A percentile compares a stretch with the other conserved stretches of the same genome.
Conservation (phyloP, 2,888 invertebrate genomes). For the Nineta flava region DNA sequence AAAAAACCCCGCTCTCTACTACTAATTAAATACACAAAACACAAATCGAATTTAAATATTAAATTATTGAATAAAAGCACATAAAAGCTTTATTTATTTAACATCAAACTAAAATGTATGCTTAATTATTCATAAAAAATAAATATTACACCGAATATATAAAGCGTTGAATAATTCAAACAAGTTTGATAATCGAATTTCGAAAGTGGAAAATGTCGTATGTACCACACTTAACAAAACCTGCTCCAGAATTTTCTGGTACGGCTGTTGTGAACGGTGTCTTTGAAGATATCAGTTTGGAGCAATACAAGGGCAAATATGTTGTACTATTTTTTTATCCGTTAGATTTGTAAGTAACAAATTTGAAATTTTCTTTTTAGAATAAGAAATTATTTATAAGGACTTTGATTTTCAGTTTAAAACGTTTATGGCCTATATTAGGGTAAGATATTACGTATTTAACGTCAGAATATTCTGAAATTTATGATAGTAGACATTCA, state of each 20-base stretch:
- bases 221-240: slow-evolving; percentile 45
- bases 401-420: background rate
- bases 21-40: no score
- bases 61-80: no score
- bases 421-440: background rate
- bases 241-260: slow-evolving; percentile 65
- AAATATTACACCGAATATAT: no score
- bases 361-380: slow-evolving; percentile 1
- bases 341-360: slow-evolving; percentile 45
- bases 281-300: slow-evolving; percentile 63
- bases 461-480: background rate
- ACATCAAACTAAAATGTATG: no score
- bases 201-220: slow-evolving; percentile 16
- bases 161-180: no score
- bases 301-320: slow-evolving; percentile 76
- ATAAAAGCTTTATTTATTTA: no score
- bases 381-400: background rate
- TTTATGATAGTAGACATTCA: no score
- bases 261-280: slow-evolving; percentile 69
- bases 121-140: no score
- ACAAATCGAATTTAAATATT: no score
- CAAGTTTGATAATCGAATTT: no score
- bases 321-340: slow-evolving; percentile 86
- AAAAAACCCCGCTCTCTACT: no score
- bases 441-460: background rate